Evolutionary conservation across 2,797 vertebrate species (phyloP).

Genomic region (Tinamus major): DNA sequence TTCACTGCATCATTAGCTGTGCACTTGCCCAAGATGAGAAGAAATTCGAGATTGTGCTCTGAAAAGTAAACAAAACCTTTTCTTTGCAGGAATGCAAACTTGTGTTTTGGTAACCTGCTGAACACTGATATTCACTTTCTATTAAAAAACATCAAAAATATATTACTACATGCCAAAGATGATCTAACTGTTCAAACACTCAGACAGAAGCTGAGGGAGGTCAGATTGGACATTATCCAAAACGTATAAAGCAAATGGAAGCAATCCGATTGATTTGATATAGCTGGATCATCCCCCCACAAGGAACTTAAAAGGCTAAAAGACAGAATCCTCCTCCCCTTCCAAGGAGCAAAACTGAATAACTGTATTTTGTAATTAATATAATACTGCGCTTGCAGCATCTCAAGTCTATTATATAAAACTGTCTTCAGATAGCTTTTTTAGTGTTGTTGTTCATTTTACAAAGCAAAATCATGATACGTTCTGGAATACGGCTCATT

Average conservation of each 20-base stretch:
- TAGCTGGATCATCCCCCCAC: not conserved
- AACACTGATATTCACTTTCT: not conserved
- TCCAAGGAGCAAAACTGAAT: not conserved
- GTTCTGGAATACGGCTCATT: not conserved
- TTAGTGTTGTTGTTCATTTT: not conserved
- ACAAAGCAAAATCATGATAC: not conserved
- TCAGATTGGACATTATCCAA: constrained; percentile 7
- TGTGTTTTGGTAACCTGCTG: constrained; percentile 35
- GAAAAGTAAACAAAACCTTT: not conserved
- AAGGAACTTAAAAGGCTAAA: not conserved
- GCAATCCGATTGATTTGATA: constrained; percentile 4
- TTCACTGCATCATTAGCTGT: not conserved
- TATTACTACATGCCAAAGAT: constrained; percentile 28
- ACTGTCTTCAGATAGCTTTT: not conserved
- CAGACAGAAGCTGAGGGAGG: constrained; percentile 25
- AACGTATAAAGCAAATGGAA: constrained; percentile 8
- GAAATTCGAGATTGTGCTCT: not conserved
- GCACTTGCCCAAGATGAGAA: not conserved
- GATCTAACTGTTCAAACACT: constrained; percentile 44
- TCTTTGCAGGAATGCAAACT: not conserved
- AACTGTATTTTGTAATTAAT: not conserved
- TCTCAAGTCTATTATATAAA: not conserved
- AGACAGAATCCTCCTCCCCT: not conserved
- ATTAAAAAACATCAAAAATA: not conserved
- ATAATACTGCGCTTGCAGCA: not conserved